Evolutionary conservation across 2,113 vertebrate genomes (phyloP).

Genomic region (Macroglossus sobrinus): DNA sequence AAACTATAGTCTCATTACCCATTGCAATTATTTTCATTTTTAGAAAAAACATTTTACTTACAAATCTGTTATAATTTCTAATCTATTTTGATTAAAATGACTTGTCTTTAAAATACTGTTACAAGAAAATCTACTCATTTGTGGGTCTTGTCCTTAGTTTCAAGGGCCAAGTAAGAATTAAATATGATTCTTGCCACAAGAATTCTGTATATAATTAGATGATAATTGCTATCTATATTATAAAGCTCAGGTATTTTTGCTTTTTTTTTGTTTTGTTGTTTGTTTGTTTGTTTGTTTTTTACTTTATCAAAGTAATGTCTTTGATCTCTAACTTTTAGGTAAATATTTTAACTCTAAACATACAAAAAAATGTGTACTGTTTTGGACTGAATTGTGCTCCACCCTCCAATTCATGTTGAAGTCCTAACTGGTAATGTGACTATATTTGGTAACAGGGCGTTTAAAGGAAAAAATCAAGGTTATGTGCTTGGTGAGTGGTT

Average conservation of each 20-base stretch:
- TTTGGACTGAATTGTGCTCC: background rate
- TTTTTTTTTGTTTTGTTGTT: background rate
- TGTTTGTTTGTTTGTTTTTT: background rate
- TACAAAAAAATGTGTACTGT: background rate
- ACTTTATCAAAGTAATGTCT: background rate
- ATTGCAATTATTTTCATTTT: background rate
- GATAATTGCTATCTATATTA: background rate
- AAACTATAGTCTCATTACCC: background rate
- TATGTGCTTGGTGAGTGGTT: background rate
- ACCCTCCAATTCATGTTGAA: background rate
- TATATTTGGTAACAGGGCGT: background rate
- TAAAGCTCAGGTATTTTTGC: background rate
- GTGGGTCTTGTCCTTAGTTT: background rate
- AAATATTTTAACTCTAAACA: background rate
- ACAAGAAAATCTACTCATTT: background rate
- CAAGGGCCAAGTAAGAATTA: background rate
- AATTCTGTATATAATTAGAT: background rate
- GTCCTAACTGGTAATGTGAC: background rate
- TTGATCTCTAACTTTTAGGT: background rate
- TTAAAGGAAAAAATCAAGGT: background rate
- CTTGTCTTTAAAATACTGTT: background rate
- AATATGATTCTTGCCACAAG: background rate
- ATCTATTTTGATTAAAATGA: background rate
- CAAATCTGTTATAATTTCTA: background rate
- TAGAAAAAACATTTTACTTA: background rate